Evolutionary conservation across 2,888 invertebrate genomes (phyloP).

Genomic region (Habroteleia sp.): DNA sequence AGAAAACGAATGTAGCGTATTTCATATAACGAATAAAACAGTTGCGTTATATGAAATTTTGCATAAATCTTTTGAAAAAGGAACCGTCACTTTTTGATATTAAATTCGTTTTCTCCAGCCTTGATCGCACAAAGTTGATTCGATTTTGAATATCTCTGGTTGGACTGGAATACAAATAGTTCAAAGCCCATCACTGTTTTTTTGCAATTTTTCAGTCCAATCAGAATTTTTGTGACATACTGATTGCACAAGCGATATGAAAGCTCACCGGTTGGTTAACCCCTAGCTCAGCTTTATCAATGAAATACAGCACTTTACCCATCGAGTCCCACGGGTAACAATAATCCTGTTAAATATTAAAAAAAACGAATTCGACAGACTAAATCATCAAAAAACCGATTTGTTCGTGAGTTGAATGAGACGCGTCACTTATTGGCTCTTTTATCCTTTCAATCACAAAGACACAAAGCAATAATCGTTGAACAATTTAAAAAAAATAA

Average conservation of each 20-base stretch:
- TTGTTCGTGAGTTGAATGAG: slow-evolving; percentile 59
- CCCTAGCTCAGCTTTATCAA: slow-evolving; percentile 76
- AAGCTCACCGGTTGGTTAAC: slow-evolving; percentile 78
- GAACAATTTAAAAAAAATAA: too few relatives aligned
- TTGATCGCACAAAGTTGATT: too few relatives aligned
- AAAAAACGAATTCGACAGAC: slow-evolving; percentile 48
- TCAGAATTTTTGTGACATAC: slow-evolving; percentile 60
- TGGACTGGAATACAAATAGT: too few relatives aligned
- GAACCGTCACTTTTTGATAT: too few relatives aligned
- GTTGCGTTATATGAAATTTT: too few relatives aligned
- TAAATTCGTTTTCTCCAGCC: too few relatives aligned
- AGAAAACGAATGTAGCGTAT: too few relatives aligned
- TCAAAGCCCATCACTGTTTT: slow-evolving; percentile 33
- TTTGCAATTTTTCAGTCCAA: slow-evolving; percentile 7
- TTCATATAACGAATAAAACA: too few relatives aligned
- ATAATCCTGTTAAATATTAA: slow-evolving; percentile 78
- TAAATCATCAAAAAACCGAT: slow-evolving; percentile 19
- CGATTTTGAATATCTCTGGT: too few relatives aligned
- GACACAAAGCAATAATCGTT: too few relatives aligned
- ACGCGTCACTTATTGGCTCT: neutral
- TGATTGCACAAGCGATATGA: slow-evolving; percentile 73
- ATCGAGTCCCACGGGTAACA: slow-evolving; percentile 77
- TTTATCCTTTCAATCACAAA: too few relatives aligned
- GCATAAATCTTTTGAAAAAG: too few relatives aligned
- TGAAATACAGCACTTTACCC: slow-evolving; percentile 79